Evolutionary conservation across 1,140 invertebrate genomes (phyloP).

Genomic region (Bicyclus anynana): DNA sequence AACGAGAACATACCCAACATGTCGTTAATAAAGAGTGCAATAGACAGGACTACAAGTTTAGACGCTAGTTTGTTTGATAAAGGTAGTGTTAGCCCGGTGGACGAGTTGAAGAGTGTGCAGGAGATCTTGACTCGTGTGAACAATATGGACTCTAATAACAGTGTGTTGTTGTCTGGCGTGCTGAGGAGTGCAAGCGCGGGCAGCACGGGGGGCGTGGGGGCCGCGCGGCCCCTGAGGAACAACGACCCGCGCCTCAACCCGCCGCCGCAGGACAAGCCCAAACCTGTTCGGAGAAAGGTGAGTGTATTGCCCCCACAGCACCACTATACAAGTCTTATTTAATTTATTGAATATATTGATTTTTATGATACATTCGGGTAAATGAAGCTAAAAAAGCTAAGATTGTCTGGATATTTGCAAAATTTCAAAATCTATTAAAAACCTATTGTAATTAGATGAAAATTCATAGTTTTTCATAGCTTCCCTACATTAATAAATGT

Average conservation of each 20-base stretch:
- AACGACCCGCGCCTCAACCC: constrained; percentile 70
- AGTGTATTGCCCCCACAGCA: constrained; percentile 13
- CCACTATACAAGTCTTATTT: no score
- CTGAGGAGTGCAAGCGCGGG: constrained; percentile 20
- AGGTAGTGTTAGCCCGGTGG: constrained; percentile 54
- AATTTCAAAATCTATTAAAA: no score
- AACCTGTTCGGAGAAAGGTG: constrained; percentile 73
- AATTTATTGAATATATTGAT: no score
- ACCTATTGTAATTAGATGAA: no score
- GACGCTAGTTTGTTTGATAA: constrained; percentile 69
- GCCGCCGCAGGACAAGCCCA: constrained; percentile 67
- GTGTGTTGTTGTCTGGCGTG: constrained; percentile 70
- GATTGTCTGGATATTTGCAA: no score
- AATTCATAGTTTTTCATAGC: no score
- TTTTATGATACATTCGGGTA: no score
- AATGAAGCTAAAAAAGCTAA: no score
- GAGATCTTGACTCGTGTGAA: constrained; percentile 73
- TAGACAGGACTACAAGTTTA: constrained; percentile 73
- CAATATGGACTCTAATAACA: constrained; percentile 74
- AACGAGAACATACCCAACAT: constrained; percentile 71
- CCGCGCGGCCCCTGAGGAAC: constrained; percentile 29
- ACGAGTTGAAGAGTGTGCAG: constrained; percentile 71
- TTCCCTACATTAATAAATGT: no score
- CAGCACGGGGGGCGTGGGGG: neutral
- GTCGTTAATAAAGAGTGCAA: constrained; percentile 75